Conservation (phyloP, 2,888 invertebrate species). For the Amphipyra berbera region DNA sequence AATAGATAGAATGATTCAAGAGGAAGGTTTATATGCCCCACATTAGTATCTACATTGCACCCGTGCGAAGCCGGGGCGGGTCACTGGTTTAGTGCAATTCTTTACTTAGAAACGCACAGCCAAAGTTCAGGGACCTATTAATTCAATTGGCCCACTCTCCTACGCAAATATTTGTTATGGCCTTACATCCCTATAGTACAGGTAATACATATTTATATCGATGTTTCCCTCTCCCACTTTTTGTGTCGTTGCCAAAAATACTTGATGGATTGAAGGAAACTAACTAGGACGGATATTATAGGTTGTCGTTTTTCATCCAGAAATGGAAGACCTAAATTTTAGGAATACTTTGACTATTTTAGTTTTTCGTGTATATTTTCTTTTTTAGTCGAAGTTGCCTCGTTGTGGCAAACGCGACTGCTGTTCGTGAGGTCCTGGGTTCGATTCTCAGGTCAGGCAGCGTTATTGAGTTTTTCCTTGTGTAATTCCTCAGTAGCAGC, state of each 20-base stretch:
- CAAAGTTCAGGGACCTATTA: conserved; percentile 10
- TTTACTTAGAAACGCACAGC: neutral
- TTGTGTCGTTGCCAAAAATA: conserved; percentile 51
- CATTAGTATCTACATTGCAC: too few relatives aligned
- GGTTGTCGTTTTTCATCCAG: conserved; percentile 16
- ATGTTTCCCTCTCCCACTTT: conserved; percentile 27
- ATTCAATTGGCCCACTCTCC: conserved; percentile 14
- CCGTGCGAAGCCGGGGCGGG: too few relatives aligned
- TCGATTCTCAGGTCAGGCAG: too few relatives aligned
- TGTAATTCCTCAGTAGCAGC: too few relatives aligned
- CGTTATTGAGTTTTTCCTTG: too few relatives aligned
- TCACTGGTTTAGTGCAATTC: too few relatives aligned
- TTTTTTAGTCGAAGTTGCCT: neutral
- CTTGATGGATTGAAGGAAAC: conserved; percentile 47
- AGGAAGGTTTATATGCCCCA: too few relatives aligned
- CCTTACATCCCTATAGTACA: conserved; percentile 23
- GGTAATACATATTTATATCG: conserved; percentile 46
- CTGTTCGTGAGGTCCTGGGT: too few relatives aligned
- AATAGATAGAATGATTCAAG: too few relatives aligned
- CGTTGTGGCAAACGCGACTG: too few relatives aligned
- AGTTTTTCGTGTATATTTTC: conserved; percentile 19
- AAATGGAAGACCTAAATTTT: conserved; percentile 28
- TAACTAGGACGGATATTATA: conserved; percentile 33
- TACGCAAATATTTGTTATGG: conserved; percentile 34
- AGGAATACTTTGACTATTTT: conserved; percentile 20